Conservation (phyloP, 2,888 invertebrate genomes). For the Dynastes maya region DNA sequence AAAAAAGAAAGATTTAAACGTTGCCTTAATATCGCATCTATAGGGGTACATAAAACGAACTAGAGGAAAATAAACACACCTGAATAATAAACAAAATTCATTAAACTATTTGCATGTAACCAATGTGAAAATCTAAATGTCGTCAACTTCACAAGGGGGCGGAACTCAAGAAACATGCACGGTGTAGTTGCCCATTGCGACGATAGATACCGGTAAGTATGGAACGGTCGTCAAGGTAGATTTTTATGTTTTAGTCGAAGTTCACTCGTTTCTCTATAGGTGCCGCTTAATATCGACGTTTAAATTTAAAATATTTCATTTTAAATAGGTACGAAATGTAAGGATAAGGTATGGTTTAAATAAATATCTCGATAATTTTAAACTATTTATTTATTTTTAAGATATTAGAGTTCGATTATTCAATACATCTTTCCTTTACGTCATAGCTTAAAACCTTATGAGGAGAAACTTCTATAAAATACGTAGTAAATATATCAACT, state of each 20-base stretch:
- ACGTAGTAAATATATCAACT: conserved; percentile 27
- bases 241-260: neutral
- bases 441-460: conserved; percentile 12
- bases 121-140: conserved; percentile 50
- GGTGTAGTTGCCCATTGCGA: neutral
- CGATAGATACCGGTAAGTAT: conserved; percentile 30
- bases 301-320: neutral
- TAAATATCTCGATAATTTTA: neutral
- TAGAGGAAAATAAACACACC: conserved; percentile 40
- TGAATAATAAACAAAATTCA: conserved; percentile 47
- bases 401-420: conserved; percentile 2
- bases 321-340: neutral
- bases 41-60: conserved; percentile 43
- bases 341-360: neutral
- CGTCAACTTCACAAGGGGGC: conserved; percentile 52
- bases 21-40: conserved; percentile 30
- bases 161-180: conserved; percentile 47
- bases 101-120: conserved; percentile 39
- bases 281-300: neutral
- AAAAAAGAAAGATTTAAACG: conserved; percentile 44
- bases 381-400: neutral
- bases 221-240: neutral
- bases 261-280: neutral
- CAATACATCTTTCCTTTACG: neutral
- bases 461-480: conserved; percentile 21